Evolutionary conservation across 2,113 vertebrate species (phyloP).

Genomic region (Fregata magnificens): DNA sequence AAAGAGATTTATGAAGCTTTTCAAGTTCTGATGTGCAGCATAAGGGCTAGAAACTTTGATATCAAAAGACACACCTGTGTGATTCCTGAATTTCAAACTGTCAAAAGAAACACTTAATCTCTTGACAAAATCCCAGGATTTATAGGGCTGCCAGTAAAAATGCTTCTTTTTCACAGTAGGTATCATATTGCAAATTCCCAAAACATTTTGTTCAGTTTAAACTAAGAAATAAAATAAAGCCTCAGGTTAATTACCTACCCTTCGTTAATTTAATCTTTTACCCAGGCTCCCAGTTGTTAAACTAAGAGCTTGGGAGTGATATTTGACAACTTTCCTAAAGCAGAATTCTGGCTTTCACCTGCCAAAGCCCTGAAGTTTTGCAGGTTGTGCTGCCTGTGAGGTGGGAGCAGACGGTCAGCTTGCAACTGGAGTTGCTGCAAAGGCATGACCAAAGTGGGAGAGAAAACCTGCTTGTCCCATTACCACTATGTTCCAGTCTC

Average conservation of each 20-base stretch:
- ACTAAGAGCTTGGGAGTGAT: neutral
- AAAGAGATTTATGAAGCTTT: neutral
- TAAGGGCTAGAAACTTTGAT: neutral
- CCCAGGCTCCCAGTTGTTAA: neutral
- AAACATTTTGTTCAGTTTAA: neutral
- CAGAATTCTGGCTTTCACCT: neutral
- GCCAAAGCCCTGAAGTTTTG: neutral
- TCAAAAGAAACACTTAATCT: neutral
- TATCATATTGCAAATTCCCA: neutral
- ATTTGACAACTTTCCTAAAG: neutral
- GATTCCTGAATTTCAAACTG: neutral
- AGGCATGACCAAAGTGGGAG: neutral
- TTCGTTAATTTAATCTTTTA: neutral
- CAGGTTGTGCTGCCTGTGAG: neutral
- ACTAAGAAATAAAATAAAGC: neutral
- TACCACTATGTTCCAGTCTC: neutral
- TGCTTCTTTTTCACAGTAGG: neutral
- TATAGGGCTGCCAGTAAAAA: neutral
- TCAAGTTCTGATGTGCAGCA: neutral
- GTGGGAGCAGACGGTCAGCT: neutral
- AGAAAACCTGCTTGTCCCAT: rapidly evolving
- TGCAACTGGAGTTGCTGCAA: neutral
- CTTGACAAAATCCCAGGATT: neutral
- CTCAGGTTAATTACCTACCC: neutral
- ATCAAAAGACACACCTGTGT: neutral